Conservation (phyloP, 2,797 vertebrate species). For the Sphenodon punctatus region DNA sequence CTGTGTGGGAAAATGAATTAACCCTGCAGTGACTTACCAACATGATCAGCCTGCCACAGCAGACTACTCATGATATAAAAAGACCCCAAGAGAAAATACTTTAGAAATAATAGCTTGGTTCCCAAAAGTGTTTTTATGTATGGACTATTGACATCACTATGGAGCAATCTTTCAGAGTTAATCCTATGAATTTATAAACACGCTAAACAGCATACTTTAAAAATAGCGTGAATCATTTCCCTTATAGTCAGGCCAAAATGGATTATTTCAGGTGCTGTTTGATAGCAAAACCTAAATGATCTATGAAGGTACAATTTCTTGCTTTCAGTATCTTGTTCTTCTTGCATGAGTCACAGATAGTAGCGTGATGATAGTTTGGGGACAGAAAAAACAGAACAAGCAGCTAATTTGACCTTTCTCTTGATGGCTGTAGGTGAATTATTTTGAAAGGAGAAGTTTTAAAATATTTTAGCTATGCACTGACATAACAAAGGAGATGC, state of each 20-base stretch:
- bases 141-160: no score
- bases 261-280: not conserved
- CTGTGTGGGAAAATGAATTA: no score
- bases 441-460: not conserved
- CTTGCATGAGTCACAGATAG: not conserved
- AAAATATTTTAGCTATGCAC: not conserved
- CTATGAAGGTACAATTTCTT: not conserved
- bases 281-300: not conserved
- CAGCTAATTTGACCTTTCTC: not conserved
- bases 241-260: not conserved
- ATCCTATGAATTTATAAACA: not conserved
- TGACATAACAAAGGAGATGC: not conserved
- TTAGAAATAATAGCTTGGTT: no score
- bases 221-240: not conserved
- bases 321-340: not conserved
- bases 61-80: no score
- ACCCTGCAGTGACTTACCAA: no score
- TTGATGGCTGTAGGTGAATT: not conserved
- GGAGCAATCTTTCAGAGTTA: not conserved
- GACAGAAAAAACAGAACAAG: not conserved
- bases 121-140: no score
- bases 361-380: not conserved
- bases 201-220: not conserved
- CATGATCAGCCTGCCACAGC: no score
- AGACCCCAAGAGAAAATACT: no score